Conservation (phyloP, 2,113 vertebrate genomes). For the Hymenochirus boettgeri region DNA sequence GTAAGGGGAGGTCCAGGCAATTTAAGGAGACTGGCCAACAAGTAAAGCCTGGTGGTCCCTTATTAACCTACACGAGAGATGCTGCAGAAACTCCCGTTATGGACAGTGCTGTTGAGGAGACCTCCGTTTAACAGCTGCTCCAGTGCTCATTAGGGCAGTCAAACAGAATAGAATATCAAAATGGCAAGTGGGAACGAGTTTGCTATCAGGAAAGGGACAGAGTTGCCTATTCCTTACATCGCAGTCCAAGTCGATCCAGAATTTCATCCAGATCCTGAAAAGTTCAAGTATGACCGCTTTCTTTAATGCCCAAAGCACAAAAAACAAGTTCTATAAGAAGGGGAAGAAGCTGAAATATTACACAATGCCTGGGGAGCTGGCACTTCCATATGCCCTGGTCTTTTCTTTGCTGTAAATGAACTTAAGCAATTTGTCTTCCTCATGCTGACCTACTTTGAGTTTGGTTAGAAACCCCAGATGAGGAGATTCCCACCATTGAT, state of each 20-base stretch:
- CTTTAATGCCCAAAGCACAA: slow-evolving; percentile 68
- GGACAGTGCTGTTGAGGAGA: slow-evolving; percentile 87
- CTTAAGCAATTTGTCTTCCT: slow-evolving; percentile 84
- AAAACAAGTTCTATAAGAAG: slow-evolving; percentile 78
- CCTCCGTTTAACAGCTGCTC: slow-evolving; percentile 67
- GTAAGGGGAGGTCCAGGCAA: slow-evolving; percentile 68
- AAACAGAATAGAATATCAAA: slow-evolving; percentile 61
- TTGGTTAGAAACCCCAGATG: slow-evolving; percentile 67
- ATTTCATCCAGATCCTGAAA: slow-evolving; percentile 72
- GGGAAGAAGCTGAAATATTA: slow-evolving; percentile 79
- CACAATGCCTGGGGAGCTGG: slow-evolving; percentile 91
- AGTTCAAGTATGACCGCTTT: slow-evolving; percentile 81
- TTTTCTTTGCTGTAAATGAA: slow-evolving; percentile 81
- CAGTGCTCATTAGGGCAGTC: slow-evolving; percentile 69
- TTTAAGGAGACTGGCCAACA: slow-evolving; percentile 64
- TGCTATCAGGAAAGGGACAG: slow-evolving; percentile 72
- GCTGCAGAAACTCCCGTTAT: slow-evolving; percentile 70
- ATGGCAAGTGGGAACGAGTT: slow-evolving; percentile 61
- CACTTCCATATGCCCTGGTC: slow-evolving; percentile 77
- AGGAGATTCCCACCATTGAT: slow-evolving; percentile 66
- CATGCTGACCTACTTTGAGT: slow-evolving; percentile 77
- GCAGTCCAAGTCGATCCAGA: slow-evolving; percentile 79
- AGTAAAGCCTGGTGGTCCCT: slow-evolving; percentile 45
- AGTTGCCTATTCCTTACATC: slow-evolving; percentile 71
- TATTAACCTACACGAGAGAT: slow-evolving; percentile 55